Evolutionary conservation across 2,888 invertebrate genomes (phyloP).

Genomic region (Lapara coniferarum): DNA sequence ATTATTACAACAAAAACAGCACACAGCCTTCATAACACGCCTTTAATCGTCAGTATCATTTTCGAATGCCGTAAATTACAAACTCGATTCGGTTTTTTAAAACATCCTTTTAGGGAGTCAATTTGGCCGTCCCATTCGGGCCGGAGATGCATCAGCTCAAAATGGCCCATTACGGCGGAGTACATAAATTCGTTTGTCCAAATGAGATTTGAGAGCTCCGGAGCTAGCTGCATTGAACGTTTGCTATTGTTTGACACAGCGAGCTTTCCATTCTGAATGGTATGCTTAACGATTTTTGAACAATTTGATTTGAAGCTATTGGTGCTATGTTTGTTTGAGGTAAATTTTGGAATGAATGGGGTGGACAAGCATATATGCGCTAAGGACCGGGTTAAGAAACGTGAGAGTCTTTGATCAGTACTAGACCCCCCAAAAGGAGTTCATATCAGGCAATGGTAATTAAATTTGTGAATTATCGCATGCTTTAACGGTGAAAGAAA

Average conservation of each 20-base stretch:
- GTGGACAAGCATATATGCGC: not conserved
- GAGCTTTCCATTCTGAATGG: constrained; percentile 24
- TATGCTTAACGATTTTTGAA: constrained; percentile 9
- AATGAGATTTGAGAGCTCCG: constrained; percentile 42
- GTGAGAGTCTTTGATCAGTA: too few relatives aligned
- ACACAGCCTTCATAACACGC: not conserved
- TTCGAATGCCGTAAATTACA: constrained; percentile 21
- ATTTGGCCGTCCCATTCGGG: constrained; percentile 30
- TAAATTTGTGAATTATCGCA: too few relatives aligned
- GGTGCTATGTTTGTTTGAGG: not conserved
- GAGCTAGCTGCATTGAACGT: constrained; percentile 13
- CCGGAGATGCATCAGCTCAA: constrained; percentile 39
- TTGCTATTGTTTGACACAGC: constrained; percentile 19
- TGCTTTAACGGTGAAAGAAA: too few relatives aligned
- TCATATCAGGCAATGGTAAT: too few relatives aligned
- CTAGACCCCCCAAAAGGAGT: too few relatives aligned
- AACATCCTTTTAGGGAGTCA: constrained; percentile 34
- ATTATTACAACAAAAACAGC: not conserved
- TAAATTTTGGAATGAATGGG: not conserved
- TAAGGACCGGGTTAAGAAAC: not conserved
- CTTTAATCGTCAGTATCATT: constrained; percentile 4
- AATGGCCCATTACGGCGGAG: constrained; percentile 31
- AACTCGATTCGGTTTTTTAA: constrained; percentile 18
- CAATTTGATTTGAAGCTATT: constrained; percentile 3
- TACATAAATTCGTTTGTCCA: constrained; percentile 43